phyloP scores from a whole-genome alignment of 2,113 vertebrate genomes.

The Rana temporaria region DNA sequence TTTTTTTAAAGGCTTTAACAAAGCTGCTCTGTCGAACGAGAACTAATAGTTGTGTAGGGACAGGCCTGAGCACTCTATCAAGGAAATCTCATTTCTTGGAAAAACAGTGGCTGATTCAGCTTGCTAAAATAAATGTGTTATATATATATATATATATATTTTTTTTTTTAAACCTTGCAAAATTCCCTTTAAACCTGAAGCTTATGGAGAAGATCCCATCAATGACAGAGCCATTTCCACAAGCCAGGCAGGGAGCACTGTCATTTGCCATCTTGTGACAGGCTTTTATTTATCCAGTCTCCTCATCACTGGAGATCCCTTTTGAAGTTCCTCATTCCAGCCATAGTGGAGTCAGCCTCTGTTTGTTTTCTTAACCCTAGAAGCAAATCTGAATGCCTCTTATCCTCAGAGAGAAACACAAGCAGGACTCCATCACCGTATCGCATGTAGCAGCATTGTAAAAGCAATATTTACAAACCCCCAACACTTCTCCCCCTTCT shows the following conservation, averaged over 20 bases:
- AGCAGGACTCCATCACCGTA: constrained; percentile 41
- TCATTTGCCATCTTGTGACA: constrained; percentile 54
- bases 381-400: constrained; percentile 55
- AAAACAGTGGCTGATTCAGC: no score
- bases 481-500: constrained; percentile 40
- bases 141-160: no score
- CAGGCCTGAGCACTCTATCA: no score
- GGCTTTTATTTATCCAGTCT: constrained; percentile 54
- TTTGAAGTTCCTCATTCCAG: constrained; percentile 54
- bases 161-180: no score
- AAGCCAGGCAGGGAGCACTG: constrained; percentile 30
- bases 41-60: no score
- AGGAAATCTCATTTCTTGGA: no score
- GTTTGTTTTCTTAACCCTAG: constrained; percentile 57
- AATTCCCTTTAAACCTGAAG: neutral
- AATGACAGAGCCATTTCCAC: constrained; percentile 32
- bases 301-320: constrained; percentile 44
- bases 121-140: no score
- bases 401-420: constrained; percentile 41
- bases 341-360: constrained; percentile 51
- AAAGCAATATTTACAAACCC: constrained; percentile 53
- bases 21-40: no score
- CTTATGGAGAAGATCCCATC: constrained; percentile 17
- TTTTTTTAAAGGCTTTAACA: no score
- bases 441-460: constrained; percentile 41